Base-by-base conservation (phyloP, 2,888 invertebrate genomes). In the Thymelicus lineola region DNA sequence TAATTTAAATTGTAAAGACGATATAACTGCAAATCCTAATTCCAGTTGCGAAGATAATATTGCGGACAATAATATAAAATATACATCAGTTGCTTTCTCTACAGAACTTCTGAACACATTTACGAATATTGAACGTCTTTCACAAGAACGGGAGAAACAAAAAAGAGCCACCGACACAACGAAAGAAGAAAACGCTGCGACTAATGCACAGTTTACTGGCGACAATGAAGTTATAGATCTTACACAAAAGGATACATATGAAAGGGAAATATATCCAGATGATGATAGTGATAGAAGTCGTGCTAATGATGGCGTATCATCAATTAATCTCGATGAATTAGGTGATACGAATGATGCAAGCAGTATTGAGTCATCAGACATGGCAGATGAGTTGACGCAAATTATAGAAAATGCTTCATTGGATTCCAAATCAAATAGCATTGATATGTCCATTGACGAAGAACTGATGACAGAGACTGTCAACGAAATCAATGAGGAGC, bases 301-400 rank as follows among this genome's bases (percentile, higher is more conserved):
- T 60, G 73, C 75, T 36, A 73, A 70, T 55, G 76, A 77, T 69
- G 78, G 76, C 14, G 74, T 76, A 38, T 73, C 76, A 58, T 80
- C 85, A 5, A 81, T 79, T 78, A 84, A 82, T 1, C 85, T 85
- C 3, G 79, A 79, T 53, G 82, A 57, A 61, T 61, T 63, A 58
- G 65, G 61, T 7, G 60, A 64, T 17, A n/a, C 7, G 58, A 50
- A 55, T 65, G 38, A 53, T 7, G 42, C 15, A 58, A 61, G 60
- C 14, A 72, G 69, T 48, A 72, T 57, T 46, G 74, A 76, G 48
- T 74, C 73, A 58, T 82, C 82, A 7, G 86, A 88, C 74, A 80
- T 86, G 68, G 89, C 89, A 45, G 87, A 88, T 72, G 90, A 89
- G 10, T 67, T 83, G 36, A 93, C 93, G 15, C 92, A 92, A 84